Conservation (phyloP, 1,140 invertebrate genomes). For the Danaus plexippus region DNA sequence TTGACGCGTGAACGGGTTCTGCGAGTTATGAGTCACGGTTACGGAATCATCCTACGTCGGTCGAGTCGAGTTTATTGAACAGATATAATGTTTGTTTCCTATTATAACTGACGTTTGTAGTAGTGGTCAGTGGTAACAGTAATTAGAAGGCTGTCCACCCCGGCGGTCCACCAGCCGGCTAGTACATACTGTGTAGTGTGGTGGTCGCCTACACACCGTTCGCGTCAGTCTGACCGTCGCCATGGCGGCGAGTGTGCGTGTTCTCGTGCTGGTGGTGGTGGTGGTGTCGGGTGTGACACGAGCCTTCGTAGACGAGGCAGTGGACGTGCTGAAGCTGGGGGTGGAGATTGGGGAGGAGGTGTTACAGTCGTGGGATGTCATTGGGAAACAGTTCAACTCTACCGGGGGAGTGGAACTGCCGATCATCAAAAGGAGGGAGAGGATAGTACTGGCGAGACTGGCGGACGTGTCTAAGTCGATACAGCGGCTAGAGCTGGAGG, state of each 20-base stretch:
- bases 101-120: not conserved
- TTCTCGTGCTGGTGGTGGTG: constrained; percentile 27
- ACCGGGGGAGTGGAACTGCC: constrained; percentile 73
- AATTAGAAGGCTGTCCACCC: constrained; percentile 38
- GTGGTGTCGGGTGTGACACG: constrained; percentile 27
- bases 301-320: constrained; percentile 71
- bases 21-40: constrained; percentile 7
- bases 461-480: constrained; percentile 62
- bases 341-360: constrained; percentile 74
- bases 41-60: constrained; percentile 1
- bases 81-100: not conserved
- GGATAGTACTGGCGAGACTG: constrained; percentile 67
- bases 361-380: constrained; percentile 75
- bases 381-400: constrained; percentile 68
- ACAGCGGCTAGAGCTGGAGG: constrained; percentile 38
- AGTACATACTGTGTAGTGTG: too few species aligned
- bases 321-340: constrained; percentile 75
- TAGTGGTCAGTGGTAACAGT: constrained; percentile 5
- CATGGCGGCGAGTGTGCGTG: constrained; percentile 44
- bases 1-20: constrained; percentile 3
- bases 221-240: constrained; percentile 35
- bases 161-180: constrained; percentile 27
- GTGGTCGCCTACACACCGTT: constrained; percentile 30
- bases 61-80: not conserved
- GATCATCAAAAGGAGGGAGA: constrained; percentile 71